Evolutionary conservation across 2,888 invertebrate species (phyloP).

Genomic region (Agelastica alni): DNA sequence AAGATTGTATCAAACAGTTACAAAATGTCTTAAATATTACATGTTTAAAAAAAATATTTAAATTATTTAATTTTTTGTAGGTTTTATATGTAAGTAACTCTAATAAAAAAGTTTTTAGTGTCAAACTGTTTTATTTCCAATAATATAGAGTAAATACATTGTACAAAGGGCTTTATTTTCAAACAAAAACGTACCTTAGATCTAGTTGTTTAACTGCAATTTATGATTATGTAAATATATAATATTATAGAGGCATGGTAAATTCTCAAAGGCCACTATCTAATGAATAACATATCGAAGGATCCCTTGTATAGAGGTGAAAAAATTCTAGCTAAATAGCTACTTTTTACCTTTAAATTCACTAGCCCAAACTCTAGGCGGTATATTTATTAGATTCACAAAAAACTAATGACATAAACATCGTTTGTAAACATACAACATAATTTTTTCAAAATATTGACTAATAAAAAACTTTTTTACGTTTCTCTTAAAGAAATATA

Average conservation of each 20-base stretch:
- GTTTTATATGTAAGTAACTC: too few species aligned
- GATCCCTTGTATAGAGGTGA: conserved; percentile 53
- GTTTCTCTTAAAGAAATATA: background rate
- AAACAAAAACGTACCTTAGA: conserved; percentile 38
- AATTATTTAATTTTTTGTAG: too few species aligned
- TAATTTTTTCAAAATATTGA: conserved; percentile 16
- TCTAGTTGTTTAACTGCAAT: conserved; percentile 36
- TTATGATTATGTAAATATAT: conserved; percentile 33
- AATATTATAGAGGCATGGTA: conserved; percentile 48
- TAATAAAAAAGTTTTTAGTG: conserved; percentile 20
- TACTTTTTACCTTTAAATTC: conserved; percentile 48
- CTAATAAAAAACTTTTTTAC: background rate
- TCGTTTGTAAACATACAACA: too few species aligned
- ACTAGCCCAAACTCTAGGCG: conserved; percentile 49
- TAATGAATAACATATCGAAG: conserved; percentile 43
- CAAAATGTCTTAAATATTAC: too few species aligned
- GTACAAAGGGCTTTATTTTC: conserved; percentile 38
- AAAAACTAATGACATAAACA: too few species aligned
- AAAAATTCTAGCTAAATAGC: conserved; percentile 46
- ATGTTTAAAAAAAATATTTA: too few species aligned
- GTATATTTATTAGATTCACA: too few species aligned
- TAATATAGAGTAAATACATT: conserved; percentile 40
- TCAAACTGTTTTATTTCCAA: conserved; percentile 39
- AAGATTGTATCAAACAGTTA: too few species aligned
- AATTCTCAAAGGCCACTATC: conserved; percentile 52